These are phyloP conservation scores for Thamnophis sirtalis DNA, from an alignment of 2,113 vertebrate species.

Conservation along the genomic window DNA sequence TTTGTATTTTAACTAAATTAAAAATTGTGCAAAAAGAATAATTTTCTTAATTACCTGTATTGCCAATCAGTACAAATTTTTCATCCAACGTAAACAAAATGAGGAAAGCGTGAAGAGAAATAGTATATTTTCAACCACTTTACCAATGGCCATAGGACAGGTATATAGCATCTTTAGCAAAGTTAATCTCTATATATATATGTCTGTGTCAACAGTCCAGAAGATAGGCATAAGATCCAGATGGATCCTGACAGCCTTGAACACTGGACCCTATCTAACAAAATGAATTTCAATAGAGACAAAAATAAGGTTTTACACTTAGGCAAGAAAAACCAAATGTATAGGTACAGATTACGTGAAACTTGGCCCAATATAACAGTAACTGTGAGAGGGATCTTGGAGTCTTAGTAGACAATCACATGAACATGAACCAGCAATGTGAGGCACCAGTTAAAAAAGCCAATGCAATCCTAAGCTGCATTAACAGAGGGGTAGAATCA, in stretches of 20 bases:
- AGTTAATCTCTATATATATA: neutral
- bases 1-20: neutral
- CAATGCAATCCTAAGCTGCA: neutral
- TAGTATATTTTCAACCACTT: neutral
- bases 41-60: neutral
- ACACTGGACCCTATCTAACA: no score
- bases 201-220: neutral
- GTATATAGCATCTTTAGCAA: neutral
- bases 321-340: no score
- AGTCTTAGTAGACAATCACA: neutral
- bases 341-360: neutral
- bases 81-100: neutral
- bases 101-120: neutral
- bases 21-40: neutral
- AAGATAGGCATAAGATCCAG: neutral
- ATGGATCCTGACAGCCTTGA: no score
- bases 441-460: neutral
- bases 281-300: no score
- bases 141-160: neutral
- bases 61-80: neutral
- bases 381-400: neutral
- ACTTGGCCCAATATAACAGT: neutral
- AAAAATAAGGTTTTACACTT: neutral
- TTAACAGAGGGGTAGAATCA: neutral
- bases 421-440: neutral